These are phyloP conservation scores for Druceiella hillmani DNA, from an alignment of 2,888 invertebrate species.

Conservation along the genomic window DNA sequence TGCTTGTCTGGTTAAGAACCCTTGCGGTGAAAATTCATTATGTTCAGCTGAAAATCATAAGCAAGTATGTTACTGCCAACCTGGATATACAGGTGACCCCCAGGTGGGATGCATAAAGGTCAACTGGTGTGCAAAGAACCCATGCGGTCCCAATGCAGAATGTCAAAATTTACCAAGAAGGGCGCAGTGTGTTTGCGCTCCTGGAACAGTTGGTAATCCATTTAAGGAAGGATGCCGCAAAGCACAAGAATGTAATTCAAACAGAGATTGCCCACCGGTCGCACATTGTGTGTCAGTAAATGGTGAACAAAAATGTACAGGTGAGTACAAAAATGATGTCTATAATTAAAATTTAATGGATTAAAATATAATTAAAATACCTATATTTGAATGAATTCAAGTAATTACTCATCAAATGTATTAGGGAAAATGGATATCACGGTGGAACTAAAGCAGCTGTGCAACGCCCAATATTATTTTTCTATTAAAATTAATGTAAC, in stretches of 20 bases:
- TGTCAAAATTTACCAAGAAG: slow-evolving; percentile 78
- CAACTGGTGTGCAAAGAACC: slow-evolving; percentile 72
- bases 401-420: slow-evolving; percentile 2
- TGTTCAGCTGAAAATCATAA: slow-evolving; percentile 80
- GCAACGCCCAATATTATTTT: too few relatives aligned
- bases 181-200: slow-evolving; percentile 74
- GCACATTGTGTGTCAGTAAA: slow-evolving; percentile 71
- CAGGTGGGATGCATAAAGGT: slow-evolving; percentile 63
- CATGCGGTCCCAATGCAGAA: slow-evolving; percentile 74
- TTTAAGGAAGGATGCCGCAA: slow-evolving; percentile 76
- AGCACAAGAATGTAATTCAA: slow-evolving; percentile 74
- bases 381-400: slow-evolving; percentile 4
- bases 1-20: slow-evolving; percentile 76
- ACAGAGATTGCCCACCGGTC: slow-evolving; percentile 74
- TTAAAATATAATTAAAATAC: slow-evolving; percentile 6
- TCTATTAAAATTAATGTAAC: too few relatives aligned
- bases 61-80: slow-evolving; percentile 74
- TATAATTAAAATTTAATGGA: slow-evolving; percentile 4
- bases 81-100: slow-evolving; percentile 81
- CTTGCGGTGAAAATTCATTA: slow-evolving; percentile 79
- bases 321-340: slow-evolving; percentile 30
- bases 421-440: slow-evolving; percentile 3
- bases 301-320: slow-evolving; percentile 73
- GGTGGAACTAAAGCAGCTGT: too few relatives aligned
- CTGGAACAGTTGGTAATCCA: slow-evolving; percentile 78